Base-by-base conservation (phyloP, 2,888 invertebrate species). In the Hetaerina titia region DNA sequence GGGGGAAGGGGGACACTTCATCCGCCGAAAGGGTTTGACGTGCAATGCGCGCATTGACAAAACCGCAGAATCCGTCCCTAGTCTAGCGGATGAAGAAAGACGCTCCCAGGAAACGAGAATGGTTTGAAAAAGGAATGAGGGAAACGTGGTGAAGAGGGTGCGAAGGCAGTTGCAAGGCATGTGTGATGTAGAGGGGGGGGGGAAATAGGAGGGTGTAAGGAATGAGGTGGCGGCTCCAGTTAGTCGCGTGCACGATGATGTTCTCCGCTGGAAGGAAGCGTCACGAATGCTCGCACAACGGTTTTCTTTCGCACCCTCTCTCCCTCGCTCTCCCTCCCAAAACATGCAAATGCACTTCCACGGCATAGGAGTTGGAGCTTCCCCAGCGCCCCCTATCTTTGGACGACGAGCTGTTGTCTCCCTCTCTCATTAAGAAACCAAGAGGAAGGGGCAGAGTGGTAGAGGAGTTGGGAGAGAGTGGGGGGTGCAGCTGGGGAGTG, bases 341-440 rank as follows among this genome's bases (percentile, higher is more conserved):
- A 88, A 89, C 89, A 89, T 13, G 89, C 89, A 56, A 89, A 89
- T 89, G 89, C 89, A 89, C 89, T 89, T 58, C 58, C 89, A 17
- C 13, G 57, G 57, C 89, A 58, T 56, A 45, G 58, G n/a, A 8
- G 11, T 89, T 58, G 56, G 58, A 56, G n/a, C n/a, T 58, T 89
- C 56, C 22, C 57, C n/a, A 56, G 57, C 89, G 89, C 15, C 89
- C 57, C 13, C 81, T 57, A 56, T 56, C 89, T 58, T 89, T 13
- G 56, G 57, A 22, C 58, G 22, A 11, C 57, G 11, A n/a, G 88
- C 45, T 22, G 89, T 58, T 56, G 57, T 58, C 57, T 57, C 89
- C 19, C 11, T 17, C n/a, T 89, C 89, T 89, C 89, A 89, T 89
- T 89, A 89, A 58, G 89, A 89, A 89, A 25, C 19, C 89, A 56